These are phyloP conservation scores for Xiphorhynchus elegans DNA, from an alignment of 2,113 vertebrate genomes.

Conservation along the genomic window DNA sequence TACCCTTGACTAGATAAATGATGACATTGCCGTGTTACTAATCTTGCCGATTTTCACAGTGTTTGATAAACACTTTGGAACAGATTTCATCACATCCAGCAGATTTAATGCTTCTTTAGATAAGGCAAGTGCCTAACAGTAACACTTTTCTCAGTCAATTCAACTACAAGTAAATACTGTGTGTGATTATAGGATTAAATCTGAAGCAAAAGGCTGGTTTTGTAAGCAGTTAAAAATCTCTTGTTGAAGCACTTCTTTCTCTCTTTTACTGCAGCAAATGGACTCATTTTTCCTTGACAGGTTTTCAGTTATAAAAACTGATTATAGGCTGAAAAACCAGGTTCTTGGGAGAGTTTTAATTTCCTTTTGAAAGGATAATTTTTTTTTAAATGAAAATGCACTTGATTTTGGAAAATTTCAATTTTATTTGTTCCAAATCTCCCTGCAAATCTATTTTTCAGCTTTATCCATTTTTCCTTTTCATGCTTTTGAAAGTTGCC, in stretches of 20 bases:
- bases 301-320: slow-evolving; percentile 5
- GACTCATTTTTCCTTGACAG: not conserved
- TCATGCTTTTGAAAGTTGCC: not conserved
- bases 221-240: slow-evolving; percentile 38
- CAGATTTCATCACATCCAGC: slow-evolving; percentile 49
- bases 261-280: not conserved
- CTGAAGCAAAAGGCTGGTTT: slow-evolving; percentile 27
- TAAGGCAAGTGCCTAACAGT: slow-evolving; percentile 9
- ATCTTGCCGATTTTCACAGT: slow-evolving; percentile 20
- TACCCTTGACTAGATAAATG: slow-evolving; percentile 39
- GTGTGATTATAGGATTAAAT: slow-evolving; percentile 58
- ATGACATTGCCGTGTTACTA: not conserved
- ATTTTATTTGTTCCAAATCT: slow-evolving; percentile 10
- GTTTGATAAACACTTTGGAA: slow-evolving; percentile 47
- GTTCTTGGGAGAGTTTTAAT: not conserved
- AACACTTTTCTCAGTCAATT: slow-evolving; percentile 44
- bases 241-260: slow-evolving; percentile 1
- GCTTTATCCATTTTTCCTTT: slow-evolving; percentile 3
- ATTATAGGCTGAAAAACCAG: not conserved
- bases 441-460: not conserved
- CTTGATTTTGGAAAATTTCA: not conserved
- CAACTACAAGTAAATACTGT: slow-evolving; percentile 25
- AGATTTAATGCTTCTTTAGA: slow-evolving; percentile 28
- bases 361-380: not conserved
- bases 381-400: not conserved